phyloP scores from a whole-genome alignment of 2,888 invertebrate genomes.

The Gari tellinella region DNA sequence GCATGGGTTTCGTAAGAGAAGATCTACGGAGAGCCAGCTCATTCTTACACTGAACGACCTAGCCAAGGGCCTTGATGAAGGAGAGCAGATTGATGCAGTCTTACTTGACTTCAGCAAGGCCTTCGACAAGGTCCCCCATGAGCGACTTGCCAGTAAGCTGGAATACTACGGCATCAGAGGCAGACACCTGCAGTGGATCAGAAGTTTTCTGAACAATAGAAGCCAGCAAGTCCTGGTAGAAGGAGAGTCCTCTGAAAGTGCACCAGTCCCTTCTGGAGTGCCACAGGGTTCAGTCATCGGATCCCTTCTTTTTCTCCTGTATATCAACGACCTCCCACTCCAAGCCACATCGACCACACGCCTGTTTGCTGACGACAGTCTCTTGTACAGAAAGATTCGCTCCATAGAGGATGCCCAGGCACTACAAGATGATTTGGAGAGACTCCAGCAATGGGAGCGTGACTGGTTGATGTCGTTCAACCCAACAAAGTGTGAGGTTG shows the following conservation, averaged over 20 bases:
- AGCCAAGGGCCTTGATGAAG: conserved; percentile 28
- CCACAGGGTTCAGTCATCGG: conserved; percentile 54
- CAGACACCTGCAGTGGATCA: conserved; percentile 31
- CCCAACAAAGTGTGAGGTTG: too few relatives aligned
- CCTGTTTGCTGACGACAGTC: too few relatives aligned
- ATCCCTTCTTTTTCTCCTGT: conserved; percentile 57
- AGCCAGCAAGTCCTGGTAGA: conserved; percentile 39
- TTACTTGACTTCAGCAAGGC: conserved; percentile 55
- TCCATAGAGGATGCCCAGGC: too few relatives aligned
- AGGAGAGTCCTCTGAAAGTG: conserved; percentile 17
- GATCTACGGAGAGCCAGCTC: conserved; percentile 56
- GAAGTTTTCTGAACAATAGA: conserved; percentile 29
- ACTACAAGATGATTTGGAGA: too few relatives aligned
- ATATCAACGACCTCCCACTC: too few relatives aligned
- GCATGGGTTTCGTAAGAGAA: conserved; percentile 49
- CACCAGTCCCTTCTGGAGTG: conserved; percentile 48
- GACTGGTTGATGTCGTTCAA: too few relatives aligned
- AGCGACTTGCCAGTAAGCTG: conserved; percentile 35
- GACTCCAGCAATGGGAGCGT: too few relatives aligned
- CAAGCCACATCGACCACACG: too few relatives aligned
- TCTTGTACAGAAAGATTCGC: too few relatives aligned
- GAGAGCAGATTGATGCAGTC: conserved; percentile 42
- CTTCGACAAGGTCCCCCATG: conserved; percentile 45
- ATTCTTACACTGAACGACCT: conserved; percentile 45
- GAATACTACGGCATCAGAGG: not conserved